Conservation (phyloP, 2,797 vertebrate species). For the Acanthurus tractus region DNA sequence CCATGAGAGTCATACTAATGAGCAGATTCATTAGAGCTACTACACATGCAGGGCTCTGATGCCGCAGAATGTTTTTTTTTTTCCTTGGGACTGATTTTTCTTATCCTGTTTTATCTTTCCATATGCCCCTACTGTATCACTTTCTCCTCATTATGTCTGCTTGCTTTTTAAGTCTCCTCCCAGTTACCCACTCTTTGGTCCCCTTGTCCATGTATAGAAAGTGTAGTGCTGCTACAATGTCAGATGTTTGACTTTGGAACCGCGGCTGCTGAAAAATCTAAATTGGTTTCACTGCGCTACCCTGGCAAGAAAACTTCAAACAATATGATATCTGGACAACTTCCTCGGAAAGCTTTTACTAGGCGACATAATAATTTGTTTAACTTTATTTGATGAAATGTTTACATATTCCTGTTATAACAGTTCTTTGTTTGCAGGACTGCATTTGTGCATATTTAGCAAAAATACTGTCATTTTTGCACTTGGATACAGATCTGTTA, state of each 20-base stretch:
- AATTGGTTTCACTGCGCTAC: no score
- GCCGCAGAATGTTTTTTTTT: conserved; percentile 25
- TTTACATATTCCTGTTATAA: no score
- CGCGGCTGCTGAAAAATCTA: no score
- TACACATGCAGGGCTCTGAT: conserved; percentile 38
- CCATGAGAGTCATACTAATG: conserved; percentile 75
- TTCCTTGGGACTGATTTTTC: conserved; percentile 23
- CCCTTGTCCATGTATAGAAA: conserved; percentile 9
- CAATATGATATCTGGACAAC: not conserved
- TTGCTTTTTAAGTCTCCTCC: conserved; percentile 38
- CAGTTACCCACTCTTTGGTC: conserved; percentile 5
- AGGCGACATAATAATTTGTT: not conserved
- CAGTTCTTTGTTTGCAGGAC: no score
- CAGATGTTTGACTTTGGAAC: conserved; percentile 17
- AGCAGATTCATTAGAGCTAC: conserved; percentile 76
- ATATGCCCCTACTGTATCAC: conserved; percentile 29
- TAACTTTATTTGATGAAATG: not conserved
- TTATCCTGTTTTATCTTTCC: conserved; percentile 41
- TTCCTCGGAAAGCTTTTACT: not conserved
- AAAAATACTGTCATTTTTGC: no score
- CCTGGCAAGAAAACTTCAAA: not conserved
- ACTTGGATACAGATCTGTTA: no score
- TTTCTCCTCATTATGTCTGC: conserved; percentile 53
- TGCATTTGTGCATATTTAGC: no score
- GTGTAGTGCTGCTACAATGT: not conserved